Evolutionary conservation across 2,113 vertebrate species (phyloP).

Genomic region (Psilopsiagon aymara): DNA sequence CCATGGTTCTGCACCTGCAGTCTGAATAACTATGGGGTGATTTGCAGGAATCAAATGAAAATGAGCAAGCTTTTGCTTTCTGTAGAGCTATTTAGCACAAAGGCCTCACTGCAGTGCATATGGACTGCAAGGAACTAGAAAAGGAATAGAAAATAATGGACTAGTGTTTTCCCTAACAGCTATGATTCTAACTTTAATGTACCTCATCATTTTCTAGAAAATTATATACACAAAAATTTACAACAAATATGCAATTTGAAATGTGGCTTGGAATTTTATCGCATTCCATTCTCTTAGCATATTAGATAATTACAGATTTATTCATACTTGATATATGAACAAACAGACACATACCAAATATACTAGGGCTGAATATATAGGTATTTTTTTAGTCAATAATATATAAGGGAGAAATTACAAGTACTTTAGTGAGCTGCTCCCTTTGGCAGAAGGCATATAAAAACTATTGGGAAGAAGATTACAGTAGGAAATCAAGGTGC

Average conservation of each 20-base stretch:
- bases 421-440: background rate
- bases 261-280: background rate
- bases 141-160: conserved; percentile 1
- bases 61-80: conserved; percentile 25
- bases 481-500: background rate
- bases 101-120: background rate
- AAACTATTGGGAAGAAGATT: background rate
- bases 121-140: background rate
- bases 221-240: background rate
- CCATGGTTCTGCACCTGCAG: conserved; percentile 30
- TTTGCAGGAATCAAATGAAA: conserved; percentile 45
- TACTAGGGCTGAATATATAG: background rate
- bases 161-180: background rate
- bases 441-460: background rate
- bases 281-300: background rate
- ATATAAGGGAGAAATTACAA: background rate
- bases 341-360: background rate
- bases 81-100: conserved; percentile 53
- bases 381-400: background rate
- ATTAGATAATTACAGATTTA: background rate
- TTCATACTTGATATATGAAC: background rate
- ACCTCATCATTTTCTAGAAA: background rate
- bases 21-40: conserved; percentile 14
- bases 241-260: background rate
- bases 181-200: background rate